Conservation (phyloP, 64 coral and sea anemone species). For the Acropora yongei region DNA sequence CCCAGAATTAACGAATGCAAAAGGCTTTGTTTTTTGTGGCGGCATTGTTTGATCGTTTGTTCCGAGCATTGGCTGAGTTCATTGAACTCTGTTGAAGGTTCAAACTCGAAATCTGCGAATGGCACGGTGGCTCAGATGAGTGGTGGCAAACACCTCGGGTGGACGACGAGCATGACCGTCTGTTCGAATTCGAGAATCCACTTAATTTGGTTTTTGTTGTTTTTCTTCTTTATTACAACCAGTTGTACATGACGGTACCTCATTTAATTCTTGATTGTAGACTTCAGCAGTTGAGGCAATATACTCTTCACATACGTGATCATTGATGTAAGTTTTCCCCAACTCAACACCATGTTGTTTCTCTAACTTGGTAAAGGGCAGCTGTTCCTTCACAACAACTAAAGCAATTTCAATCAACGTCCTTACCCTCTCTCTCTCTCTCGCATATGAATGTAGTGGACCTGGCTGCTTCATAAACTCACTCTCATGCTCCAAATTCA, state of each 20-base stretch:
- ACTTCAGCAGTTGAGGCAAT: conserved; percentile 73
- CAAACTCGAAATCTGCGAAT: no score
- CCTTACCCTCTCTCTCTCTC: conserved; percentile 30
- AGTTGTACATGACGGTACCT: conserved; percentile 12
- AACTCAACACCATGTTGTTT: conserved; percentile 68
- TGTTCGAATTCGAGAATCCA: no score
- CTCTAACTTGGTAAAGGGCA: conserved; percentile 49
- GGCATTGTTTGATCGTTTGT: no score
- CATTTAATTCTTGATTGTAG: conserved; percentile 67
- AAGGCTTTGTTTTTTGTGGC: no score
- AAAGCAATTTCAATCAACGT: background rate
- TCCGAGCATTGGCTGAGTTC: no score
- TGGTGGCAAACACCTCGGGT: no score
- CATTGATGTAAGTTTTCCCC: conserved; percentile 64
- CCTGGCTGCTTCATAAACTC: conserved; percentile 34
- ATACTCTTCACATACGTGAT: conserved; percentile 74
- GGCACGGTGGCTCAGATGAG: no score
- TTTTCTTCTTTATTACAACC: background rate
- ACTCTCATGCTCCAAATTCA: conserved; percentile 46
- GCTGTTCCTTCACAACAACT: no score
- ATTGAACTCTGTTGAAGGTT: no score
- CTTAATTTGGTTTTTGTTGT: no score
- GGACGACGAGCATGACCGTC: no score
- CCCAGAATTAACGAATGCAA: no score
- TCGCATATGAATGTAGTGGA: conserved; percentile 33